Base-by-base conservation (phyloP, 2,888 invertebrate genomes). In the Pammene aurita region DNA sequence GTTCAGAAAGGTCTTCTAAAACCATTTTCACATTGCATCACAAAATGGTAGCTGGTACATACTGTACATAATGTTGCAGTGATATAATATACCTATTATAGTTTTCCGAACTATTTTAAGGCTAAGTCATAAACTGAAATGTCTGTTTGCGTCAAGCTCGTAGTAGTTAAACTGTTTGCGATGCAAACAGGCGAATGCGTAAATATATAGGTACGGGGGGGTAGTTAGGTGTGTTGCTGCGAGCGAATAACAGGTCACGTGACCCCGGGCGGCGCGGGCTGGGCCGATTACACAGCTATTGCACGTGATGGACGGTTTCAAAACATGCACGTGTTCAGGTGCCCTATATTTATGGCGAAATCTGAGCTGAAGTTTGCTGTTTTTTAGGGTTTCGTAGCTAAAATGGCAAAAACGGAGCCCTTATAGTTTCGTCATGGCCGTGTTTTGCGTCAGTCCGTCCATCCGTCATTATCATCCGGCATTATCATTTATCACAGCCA, bases 81-180 rank as follows among this genome's bases (percentile, higher is more conserved):
- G 4, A 26, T 2, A 26, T 26, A 26, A 26, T 26, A 26, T 26
- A 26, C 26, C 26, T 26, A 26, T 26, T 1, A 26, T 4, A 26
- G 26, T 14, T 57, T 41, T 18, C 56, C 41, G 18, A 41, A 57
- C 56, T 16, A 57, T 38, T 42, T 26, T 58, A 44, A 44, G 18
- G 42, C 26, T 44, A 44, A 58, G 57, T 13, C 14, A 34, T 46
- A 60, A 46, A 60, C 46, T 48, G 18, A 18, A 62, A 52, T 38
- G 48, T 35, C 48, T 50, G 48, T 50, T 48, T 50, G 48, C 35
- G 48, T 26, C 16, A 13, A 64, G 26, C 26, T n/a, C 63, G 41
- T 26, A 18, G 42, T 34, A 54, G 63, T 64, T 54, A 64, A 54
- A 35, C 48, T 61, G 48, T 61, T 61, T 61, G 61, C 16, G 48